phyloP scores from a whole-genome alignment of 2,797 vertebrate species.

The Tadarida brasiliensis region DNA sequence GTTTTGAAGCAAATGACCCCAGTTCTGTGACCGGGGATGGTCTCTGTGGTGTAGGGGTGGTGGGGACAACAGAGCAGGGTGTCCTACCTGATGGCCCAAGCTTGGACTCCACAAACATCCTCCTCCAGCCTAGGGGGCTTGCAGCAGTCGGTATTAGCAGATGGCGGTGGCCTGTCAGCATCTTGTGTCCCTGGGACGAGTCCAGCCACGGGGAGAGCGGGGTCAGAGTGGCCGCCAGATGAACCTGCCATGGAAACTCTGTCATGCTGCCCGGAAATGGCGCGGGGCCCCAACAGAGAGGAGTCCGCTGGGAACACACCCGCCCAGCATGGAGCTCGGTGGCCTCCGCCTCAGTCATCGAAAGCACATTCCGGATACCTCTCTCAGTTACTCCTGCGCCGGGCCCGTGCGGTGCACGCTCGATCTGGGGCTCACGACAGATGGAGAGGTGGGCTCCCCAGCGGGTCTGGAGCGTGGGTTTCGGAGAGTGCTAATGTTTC shows the following conservation, averaged over 20 bases:
- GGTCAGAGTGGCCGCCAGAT: background rate
- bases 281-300: background rate
- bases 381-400: background rate
- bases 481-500: slow-evolving; percentile 72
- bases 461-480: slow-evolving; percentile 68
- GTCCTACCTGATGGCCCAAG: background rate
- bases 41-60: too few relatives aligned
- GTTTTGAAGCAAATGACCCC: background rate
- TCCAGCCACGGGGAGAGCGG: background rate
- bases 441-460: slow-evolving; percentile 32
- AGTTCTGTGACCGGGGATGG: background rate
- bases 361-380: background rate
- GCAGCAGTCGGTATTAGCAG: background rate
- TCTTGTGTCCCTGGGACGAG: background rate
- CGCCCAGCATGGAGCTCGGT: accelerated
- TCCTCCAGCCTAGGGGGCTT: background rate
- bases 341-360: background rate
- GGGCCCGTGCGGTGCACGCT: background rate
- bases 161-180: background rate
- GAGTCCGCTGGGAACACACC: background rate
- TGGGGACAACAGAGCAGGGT: background rate
- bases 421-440: background rate
- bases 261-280: slow-evolving; percentile 58
- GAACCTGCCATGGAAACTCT: slow-evolving; percentile 51
- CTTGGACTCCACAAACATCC: background rate